Conservation (phyloP, 2,888 invertebrate species). For the Napeogenes sylphis region DNA sequence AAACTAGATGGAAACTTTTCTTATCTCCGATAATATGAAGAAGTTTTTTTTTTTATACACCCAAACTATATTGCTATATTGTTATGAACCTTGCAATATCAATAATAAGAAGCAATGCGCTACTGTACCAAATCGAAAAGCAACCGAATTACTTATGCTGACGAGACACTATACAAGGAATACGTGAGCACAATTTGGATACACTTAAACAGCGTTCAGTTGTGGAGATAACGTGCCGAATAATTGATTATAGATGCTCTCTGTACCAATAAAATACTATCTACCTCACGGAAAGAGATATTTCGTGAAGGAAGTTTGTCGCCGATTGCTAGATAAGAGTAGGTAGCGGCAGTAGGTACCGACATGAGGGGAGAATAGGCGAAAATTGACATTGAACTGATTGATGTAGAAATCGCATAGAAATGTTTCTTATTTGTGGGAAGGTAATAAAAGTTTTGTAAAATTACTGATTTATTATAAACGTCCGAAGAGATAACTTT, state of each 20-base stretch:
- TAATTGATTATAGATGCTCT: constrained; percentile 4
- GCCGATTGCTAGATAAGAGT: neutral
- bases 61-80: too few relatives aligned
- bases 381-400: neutral
- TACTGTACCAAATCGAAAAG: neutral
- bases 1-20: too few relatives aligned
- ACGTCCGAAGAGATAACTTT: too few relatives aligned
- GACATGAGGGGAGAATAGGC: neutral
- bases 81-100: too few relatives aligned
- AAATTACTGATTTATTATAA: too few relatives aligned
- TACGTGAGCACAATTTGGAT: constrained; percentile 42
- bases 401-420: too few relatives aligned
- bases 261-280: neutral
- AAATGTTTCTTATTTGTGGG: too few relatives aligned
- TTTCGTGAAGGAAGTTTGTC: neutral
- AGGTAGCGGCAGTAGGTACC: neutral
- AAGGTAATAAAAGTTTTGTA: too few relatives aligned
- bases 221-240: constrained; percentile 8
- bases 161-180: constrained; percentile 37
- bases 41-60: too few relatives aligned
- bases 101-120: too few relatives aligned
- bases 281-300: neutral
- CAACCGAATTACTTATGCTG: constrained; percentile 42
- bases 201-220: constrained; percentile 23
- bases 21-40: too few relatives aligned